phyloP scores from a whole-genome alignment of 2,113 vertebrate species.

The Physeter macrocephalus region DNA sequence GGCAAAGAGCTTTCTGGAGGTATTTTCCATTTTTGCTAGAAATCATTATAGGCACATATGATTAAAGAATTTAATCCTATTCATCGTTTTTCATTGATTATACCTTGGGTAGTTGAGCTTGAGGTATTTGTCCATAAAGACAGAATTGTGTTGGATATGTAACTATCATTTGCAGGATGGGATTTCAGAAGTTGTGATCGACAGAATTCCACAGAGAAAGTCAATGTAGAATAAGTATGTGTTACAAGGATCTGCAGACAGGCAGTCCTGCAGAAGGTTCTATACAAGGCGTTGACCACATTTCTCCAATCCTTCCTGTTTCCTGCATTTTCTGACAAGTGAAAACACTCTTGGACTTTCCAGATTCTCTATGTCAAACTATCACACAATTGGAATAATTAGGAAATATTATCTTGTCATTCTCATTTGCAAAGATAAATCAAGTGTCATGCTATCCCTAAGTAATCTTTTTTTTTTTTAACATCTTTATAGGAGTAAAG shows the following conservation, averaged over 20 bases:
- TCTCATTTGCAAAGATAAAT: constrained; percentile 19
- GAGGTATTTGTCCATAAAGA: background rate
- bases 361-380: background rate
- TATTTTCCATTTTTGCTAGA: background rate
- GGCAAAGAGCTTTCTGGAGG: background rate
- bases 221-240: background rate
- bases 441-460: background rate
- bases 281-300: background rate
- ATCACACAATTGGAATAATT: background rate
- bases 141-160: background rate
- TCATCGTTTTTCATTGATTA: background rate
- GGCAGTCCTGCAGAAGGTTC: background rate
- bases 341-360: background rate
- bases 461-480: background rate
- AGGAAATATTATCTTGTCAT: background rate
- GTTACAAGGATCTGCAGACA: background rate
- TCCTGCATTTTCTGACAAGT: background rate
- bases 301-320: background rate
- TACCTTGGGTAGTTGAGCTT: background rate
- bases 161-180: background rate
- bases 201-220: background rate
- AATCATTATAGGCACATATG: background rate
- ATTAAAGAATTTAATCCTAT: background rate
- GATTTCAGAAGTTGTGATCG: background rate
- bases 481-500: no score